These are phyloP conservation scores for Urocynchramus pylzowi DNA, from an alignment of 2,113 vertebrate genomes.

Conservation along the genomic window DNA sequence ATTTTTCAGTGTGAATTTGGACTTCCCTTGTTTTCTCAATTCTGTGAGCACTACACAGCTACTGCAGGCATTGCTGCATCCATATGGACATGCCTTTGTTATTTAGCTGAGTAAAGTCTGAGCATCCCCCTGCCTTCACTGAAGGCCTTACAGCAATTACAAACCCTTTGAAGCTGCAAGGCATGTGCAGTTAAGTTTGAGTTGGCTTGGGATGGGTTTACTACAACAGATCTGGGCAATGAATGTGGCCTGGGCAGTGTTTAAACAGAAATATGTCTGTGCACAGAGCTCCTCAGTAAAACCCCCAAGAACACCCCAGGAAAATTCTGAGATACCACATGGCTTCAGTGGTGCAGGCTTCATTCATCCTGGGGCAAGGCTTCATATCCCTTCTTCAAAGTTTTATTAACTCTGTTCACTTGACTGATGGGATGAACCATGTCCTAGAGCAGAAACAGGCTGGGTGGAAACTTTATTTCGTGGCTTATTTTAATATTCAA, in stretches of 20 bases:
- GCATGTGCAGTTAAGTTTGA: rapidly evolving
- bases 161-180: neutral
- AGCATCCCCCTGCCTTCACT: neutral
- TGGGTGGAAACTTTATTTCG: constrained; percentile 25
- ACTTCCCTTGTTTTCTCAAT: neutral
- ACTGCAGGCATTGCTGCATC: neutral
- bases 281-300: neutral
- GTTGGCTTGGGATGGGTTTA: neutral
- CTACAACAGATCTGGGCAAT: neutral
- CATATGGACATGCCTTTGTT: rapidly evolving
- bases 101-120: neutral
- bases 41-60: neutral
- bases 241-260: rapidly evolving
- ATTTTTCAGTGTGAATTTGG: neutral
- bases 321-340: neutral
- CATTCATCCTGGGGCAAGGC: neutral
- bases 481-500: constrained; percentile 46
- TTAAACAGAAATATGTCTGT: neutral
- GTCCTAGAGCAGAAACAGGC: neutral
- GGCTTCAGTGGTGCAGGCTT: neutral
- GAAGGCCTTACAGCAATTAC: neutral
- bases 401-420: neutral
- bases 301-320: neutral
- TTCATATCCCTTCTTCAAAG: neutral
- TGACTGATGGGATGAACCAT: neutral